Base-by-base conservation (phyloP, 2,797 vertebrate genomes). In the Mionectes olivaceus region DNA sequence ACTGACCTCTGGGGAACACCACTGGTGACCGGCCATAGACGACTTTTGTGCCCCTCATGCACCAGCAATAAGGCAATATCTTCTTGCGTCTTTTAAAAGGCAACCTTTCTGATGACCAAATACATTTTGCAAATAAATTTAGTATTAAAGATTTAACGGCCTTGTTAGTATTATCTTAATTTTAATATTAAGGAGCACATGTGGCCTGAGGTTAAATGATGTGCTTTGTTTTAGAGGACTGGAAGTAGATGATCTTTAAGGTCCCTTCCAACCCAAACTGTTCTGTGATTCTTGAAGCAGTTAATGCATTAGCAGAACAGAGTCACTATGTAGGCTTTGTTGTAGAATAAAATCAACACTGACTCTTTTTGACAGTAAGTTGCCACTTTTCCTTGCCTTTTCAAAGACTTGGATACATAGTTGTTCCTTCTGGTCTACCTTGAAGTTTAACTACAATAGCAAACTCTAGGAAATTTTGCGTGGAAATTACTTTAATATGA, bases 281-380 rank as follows among this genome's bases (percentile, higher is more conserved):
- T 35, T 70, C 13, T 50, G 5, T 57, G 50, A 56, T 77, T 69
- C 25, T 32, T 59, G 52, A 65, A 71, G 43, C 19, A 49, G 44
- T 70, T 90, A 63, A 67, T 1, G 7, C 11, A 3, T 53, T 56
- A 57, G 63, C 60, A 74, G 61, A 74, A 63, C 1, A 41, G 50
- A 52, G 47, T 63, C 25, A 17, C 44, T 52, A 0, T 0, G 0
- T 32, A 71, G n/a, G 7, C 15, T 83, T 75, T 81, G 11, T 85
- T 89, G 73, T 57, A 81, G 49, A n/a, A 53, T 59, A 67, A 76
- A 73, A 74, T 68, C n/a, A 63, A 37, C 90, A 33, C 35, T 32
- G 43, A 76, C 50, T 79, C 28, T 77, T 73, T 52, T 73, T 52
- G 63, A 76, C 44, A 67, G 11, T 7, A 68, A 77, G 17, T 33